Percentiles rank a stretch among this genome's conserved stretches.
phyloP scores from a whole-genome alignment of 2,888 invertebrate species.

The Liopterus haemorrhoidalis region DNA sequence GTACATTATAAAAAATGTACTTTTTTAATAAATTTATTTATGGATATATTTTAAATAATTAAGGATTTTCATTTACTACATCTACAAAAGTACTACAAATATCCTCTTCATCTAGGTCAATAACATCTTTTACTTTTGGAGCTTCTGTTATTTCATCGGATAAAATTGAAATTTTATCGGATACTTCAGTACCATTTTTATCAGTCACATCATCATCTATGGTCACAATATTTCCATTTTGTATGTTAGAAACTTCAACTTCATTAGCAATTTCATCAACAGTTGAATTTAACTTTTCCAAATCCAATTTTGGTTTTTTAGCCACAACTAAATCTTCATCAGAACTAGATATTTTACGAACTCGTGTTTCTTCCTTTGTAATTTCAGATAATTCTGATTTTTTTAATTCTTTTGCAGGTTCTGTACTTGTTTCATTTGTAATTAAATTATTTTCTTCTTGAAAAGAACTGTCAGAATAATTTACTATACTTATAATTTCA shows the following conservation, averaged over 20 bases:
- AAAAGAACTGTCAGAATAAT: background rate
- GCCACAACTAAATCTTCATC: too few species aligned
- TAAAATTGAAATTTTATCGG: too few species aligned
- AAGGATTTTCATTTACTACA: constrained; percentile 13
- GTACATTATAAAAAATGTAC: constrained; percentile 9
- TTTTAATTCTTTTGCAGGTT: constrained; percentile 8
- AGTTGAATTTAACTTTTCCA: too few species aligned
- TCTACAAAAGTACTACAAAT: constrained; percentile 22
- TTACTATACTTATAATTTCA: background rate
- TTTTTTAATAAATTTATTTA: constrained; percentile 19
- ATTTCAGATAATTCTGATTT: background rate
- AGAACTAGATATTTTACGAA: too few species aligned
- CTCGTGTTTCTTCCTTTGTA: background rate
- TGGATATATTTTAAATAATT: constrained; percentile 23
- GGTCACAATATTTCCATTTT: background rate
- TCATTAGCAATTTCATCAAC: background rate
- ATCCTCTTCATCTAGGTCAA: constrained; percentile 21
- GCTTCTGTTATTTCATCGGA: constrained; percentile 15
- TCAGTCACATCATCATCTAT: constrained; percentile 5
- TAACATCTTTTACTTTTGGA: constrained; percentile 5
- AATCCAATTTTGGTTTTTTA: too few species aligned
- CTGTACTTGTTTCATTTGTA: constrained; percentile 5
- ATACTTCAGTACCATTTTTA: constrained; percentile 1
- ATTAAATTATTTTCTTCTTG: background rate
- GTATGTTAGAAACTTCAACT: background rate